Evolutionary conservation across 2,797 vertebrate genomes (phyloP).

Genomic region (Rhinophrynus dorsalis): DNA sequence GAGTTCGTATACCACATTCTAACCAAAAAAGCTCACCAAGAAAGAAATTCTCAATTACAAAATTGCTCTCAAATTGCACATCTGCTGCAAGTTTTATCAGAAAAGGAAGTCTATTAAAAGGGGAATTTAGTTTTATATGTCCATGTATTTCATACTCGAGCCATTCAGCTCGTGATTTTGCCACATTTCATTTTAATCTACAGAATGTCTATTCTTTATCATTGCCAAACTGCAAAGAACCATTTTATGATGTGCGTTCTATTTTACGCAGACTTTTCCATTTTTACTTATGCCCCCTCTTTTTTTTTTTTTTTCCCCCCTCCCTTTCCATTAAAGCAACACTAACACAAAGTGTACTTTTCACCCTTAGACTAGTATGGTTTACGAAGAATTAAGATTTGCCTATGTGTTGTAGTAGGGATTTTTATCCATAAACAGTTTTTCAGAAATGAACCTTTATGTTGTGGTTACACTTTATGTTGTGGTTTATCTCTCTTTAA

Average conservation of each 20-base stretch:
- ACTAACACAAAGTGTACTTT: too few relatives aligned
- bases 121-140: conserved; percentile 35
- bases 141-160: conserved; percentile 5
- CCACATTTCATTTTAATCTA: conserved; percentile 18
- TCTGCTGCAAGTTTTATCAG: conserved; percentile 38
- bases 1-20: conserved; percentile 17
- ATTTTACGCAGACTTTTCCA: conserved; percentile 19
- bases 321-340: too few relatives aligned
- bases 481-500: too few relatives aligned
- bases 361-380: too few relatives aligned
- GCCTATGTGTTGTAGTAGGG: too few relatives aligned
- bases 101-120: conserved; percentile 34
- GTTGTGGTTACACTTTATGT: too few relatives aligned
- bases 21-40: conserved; percentile 33
- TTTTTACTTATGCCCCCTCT: conserved; percentile 5
- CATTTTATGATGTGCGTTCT: conserved; percentile 1
- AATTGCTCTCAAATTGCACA: conserved; percentile 37
- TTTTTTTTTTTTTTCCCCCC: too few relatives aligned
- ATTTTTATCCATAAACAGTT: too few relatives aligned
- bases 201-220: not conserved
- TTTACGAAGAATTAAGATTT: too few relatives aligned
- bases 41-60: conserved; percentile 26
- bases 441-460: too few relatives aligned
- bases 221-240: conserved; percentile 4
- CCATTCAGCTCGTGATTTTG: conserved; percentile 4